These are phyloP conservation scores for Ellobium chinense DNA, from an alignment of 2,888 invertebrate species.

Conservation along the genomic window DNA sequence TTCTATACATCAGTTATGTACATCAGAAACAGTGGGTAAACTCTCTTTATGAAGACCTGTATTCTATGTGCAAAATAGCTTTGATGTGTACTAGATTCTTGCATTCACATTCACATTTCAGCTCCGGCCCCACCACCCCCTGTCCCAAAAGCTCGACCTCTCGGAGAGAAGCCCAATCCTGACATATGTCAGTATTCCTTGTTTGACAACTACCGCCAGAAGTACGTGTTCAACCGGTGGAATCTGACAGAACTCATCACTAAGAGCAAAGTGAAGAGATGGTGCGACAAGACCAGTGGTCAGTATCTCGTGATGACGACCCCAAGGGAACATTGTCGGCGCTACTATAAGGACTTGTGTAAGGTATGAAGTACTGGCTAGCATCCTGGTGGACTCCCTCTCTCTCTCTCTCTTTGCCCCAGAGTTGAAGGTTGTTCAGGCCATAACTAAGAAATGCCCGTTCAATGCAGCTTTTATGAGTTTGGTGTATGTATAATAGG, in stretches of 20 bases:
- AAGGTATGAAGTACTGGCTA: slow-evolving; percentile 44
- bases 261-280: slow-evolving; percentile 48
- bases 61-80: no score
- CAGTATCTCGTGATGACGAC: slow-evolving; percentile 48
- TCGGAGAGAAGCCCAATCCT: background rate
- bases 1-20: no score
- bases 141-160: background rate
- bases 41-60: no score
- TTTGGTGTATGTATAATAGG: no score
- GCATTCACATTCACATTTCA: no score
- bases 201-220: slow-evolving; percentile 59
- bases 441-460: no score
- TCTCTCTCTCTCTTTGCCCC: no score
- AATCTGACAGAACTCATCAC: slow-evolving; percentile 45
- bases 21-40: no score
- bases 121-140: background rate
- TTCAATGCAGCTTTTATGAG: no score
- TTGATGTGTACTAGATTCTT: no score
- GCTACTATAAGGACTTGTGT: slow-evolving; percentile 56
- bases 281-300: slow-evolving; percentile 42
- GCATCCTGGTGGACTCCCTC: background rate
- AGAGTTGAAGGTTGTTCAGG: no score
- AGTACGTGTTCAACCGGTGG: slow-evolving; percentile 45
- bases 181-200: slow-evolving; percentile 56
- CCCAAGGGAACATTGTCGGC: slow-evolving; percentile 44